phyloP scores from a whole-genome alignment of 2,888 invertebrate genomes.

The Catocala nupta region DNA sequence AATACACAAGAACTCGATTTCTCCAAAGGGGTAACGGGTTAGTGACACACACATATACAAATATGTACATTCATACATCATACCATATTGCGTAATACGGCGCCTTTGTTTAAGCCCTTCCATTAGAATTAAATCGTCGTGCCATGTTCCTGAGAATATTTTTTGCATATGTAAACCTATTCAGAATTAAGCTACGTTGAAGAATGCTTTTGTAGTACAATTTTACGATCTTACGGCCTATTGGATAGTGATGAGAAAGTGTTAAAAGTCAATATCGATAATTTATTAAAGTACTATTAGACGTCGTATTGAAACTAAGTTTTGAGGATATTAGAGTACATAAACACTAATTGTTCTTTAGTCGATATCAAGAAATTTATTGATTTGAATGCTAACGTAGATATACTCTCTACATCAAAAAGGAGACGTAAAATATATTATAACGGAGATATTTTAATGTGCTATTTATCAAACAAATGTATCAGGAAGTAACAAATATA shows the following conservation, averaged over 20 bases:
- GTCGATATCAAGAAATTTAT: too few relatives aligned
- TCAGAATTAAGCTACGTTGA: slow-evolving; percentile 61
- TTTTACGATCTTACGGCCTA: slow-evolving; percentile 67
- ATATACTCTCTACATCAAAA: too few relatives aligned
- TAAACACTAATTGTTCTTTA: too few relatives aligned
- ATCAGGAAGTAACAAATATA: too few relatives aligned
- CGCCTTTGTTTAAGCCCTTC: slow-evolving; percentile 42
- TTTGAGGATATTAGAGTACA: too few relatives aligned
- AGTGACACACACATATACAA: slow-evolving; percentile 11
- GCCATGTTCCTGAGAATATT: slow-evolving; percentile 49
- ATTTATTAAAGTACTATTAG: not conserved
- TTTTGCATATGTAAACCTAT: slow-evolving; percentile 62
- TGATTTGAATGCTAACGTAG: too few relatives aligned
- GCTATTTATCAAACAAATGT: too few relatives aligned
- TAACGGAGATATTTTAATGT: too few relatives aligned
- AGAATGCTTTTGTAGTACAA: slow-evolving; percentile 72
- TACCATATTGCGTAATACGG: slow-evolving; percentile 33
- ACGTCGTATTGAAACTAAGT: too few relatives aligned
- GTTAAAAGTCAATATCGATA: slow-evolving; percentile 35
- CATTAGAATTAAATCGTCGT: slow-evolving; percentile 34
- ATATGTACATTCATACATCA: slow-evolving; percentile 31
- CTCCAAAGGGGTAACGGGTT: slow-evolving; percentile 29
- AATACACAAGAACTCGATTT: slow-evolving; percentile 27
- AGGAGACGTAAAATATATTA: too few relatives aligned
- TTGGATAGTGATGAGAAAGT: slow-evolving; percentile 54